Conservation (phyloP, 1,140 invertebrate species). For the silkworm (Bombyx mori) region DNA sequence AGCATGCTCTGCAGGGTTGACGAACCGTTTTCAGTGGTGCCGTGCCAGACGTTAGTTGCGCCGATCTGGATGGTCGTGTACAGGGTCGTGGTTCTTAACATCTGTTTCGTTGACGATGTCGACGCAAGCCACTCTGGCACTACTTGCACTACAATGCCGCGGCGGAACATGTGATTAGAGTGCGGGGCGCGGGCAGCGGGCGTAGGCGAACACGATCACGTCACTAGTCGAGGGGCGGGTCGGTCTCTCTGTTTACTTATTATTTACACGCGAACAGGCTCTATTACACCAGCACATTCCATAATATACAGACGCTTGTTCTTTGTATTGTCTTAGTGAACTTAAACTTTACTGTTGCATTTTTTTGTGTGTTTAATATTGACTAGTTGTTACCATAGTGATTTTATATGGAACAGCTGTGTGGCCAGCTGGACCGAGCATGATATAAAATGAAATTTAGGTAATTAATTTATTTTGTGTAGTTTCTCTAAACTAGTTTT, state of each 20-base stretch:
- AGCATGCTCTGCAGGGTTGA: constrained; percentile 30
- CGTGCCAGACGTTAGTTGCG: constrained; percentile 2
- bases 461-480: constrained; percentile 38
- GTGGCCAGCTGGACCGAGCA: constrained; percentile 42
- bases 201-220: constrained; percentile 41
- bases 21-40: constrained; percentile 23
- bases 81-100: constrained; percentile 15
- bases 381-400: constrained; percentile 17
- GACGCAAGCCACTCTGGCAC: constrained; percentile 38
- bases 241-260: constrained; percentile 52
- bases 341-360: constrained; percentile 31
- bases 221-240: constrained; percentile 43
- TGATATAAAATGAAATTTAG: constrained; percentile 70
- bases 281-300: constrained; percentile 65
- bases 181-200: constrained; percentile 38
- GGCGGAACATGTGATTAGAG: constrained; percentile 46
- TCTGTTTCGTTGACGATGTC: constrained; percentile 12
- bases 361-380: constrained; percentile 36
- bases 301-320: constrained; percentile 34
- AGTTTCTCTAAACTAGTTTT: constrained; percentile 19
- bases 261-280: constrained; percentile 45
- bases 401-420: constrained; percentile 38
- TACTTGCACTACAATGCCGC: constrained; percentile 17
- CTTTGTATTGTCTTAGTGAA: constrained; percentile 42
- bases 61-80: constrained; percentile 7